Conservation (phyloP, 2,888 invertebrate genomes). For the Vanessa cardui region DNA sequence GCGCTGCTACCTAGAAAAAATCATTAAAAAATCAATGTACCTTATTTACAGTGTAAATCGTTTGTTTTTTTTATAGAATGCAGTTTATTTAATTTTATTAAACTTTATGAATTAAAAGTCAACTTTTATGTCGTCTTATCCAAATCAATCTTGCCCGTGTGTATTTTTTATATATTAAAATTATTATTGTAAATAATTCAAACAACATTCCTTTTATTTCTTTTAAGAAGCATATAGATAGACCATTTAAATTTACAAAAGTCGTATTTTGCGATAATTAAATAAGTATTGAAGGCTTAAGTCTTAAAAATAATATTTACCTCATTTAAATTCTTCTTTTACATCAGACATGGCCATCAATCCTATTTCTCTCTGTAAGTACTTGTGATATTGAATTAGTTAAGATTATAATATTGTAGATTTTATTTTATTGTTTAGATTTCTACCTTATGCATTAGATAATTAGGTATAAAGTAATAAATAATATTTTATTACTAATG, state of each 20-base stretch:
- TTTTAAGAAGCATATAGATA: neutral
- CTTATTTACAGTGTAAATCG: too few relatives aligned
- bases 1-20: neutral
- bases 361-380: conserved; percentile 4
- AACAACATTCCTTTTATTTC: conserved; percentile 4
- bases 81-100: neutral
- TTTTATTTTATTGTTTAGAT: neutral
- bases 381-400: conserved; percentile 11
- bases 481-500: neutral
- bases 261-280: neutral
- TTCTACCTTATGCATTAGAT: neutral
- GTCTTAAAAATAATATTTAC: too few relatives aligned
- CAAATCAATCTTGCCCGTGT: conserved; percentile 4
- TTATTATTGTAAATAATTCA: conserved; percentile 1
- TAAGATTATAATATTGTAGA: neutral
- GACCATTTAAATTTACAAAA: neutral
- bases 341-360: neutral
- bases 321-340: neutral
- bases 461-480: neutral
- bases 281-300: neutral
- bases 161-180: neutral
- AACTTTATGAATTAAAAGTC: too few relatives aligned
- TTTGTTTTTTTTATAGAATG: too few relatives aligned
- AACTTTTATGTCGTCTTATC: neutral
- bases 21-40: neutral